Evolutionary conservation across 2,113 vertebrate species (phyloP).

Genomic region (Lepus timidus): DNA sequence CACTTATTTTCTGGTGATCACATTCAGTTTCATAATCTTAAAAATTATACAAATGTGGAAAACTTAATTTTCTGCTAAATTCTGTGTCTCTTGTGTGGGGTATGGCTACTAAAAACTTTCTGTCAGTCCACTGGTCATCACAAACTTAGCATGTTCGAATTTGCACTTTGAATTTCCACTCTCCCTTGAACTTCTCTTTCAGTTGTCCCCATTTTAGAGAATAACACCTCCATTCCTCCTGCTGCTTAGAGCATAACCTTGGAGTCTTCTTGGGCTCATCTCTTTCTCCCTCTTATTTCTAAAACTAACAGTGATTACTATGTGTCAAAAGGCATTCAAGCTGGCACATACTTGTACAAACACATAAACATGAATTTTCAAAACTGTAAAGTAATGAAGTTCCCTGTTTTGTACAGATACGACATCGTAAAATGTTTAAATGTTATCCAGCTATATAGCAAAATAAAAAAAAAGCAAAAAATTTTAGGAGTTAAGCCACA

Average conservation of each 20-base stretch:
- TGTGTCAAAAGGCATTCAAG: not conserved
- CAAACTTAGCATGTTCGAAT: not conserved
- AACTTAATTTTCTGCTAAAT: not conserved
- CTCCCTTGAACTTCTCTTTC: not conserved
- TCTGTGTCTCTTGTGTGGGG: not conserved
- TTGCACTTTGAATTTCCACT: not conserved
- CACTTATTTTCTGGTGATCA: not conserved
- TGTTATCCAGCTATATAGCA: not conserved
- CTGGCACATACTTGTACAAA: not conserved
- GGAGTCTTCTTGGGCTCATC: not conserved
- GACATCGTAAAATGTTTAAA: not conserved
- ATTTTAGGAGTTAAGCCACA: not conserved
- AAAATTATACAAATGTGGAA: not conserved
- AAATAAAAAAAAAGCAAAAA: not conserved
- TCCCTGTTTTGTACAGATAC: not conserved
- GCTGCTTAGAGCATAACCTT: rapidly evolving
- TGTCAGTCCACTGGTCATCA: not conserved
- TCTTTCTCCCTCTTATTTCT: not conserved
- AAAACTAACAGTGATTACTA: not conserved
- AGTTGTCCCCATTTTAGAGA: not conserved
- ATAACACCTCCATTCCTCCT: not conserved
- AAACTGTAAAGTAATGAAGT: not conserved
- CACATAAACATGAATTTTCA: not conserved
- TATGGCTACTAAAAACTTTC: not conserved
- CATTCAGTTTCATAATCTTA: not conserved